A percentile compares a stretch with the other conserved stretches of the same genome.
phyloP scores from a whole-genome alignment of 2,888 invertebrate species.

The Bellardia pandia region DNA sequence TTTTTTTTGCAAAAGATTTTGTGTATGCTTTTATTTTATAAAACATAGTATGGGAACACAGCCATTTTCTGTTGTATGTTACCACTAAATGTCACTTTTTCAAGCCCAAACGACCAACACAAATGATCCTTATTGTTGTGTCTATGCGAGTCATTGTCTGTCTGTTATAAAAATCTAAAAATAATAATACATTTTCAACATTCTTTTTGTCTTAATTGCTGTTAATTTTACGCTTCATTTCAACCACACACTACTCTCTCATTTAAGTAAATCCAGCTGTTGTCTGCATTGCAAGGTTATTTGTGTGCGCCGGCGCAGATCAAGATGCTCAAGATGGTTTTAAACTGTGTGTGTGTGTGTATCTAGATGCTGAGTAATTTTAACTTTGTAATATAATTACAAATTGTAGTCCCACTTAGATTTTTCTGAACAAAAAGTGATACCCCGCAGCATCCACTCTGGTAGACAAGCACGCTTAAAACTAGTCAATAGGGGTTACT shows the following conservation, averaged over 20 bases:
- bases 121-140: constrained; percentile 34
- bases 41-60: not conserved
- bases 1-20: not conserved
- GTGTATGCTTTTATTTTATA: not conserved
- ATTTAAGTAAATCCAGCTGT: constrained; percentile 40
- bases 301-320: constrained; percentile 45
- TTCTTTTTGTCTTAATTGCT: constrained; percentile 46
- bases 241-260: not conserved
- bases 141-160: constrained; percentile 41
- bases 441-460: too few species aligned
- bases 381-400: not conserved
- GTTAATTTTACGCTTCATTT: constrained; percentile 42
- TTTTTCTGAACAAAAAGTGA: not conserved
- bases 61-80: not conserved
- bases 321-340: constrained; percentile 28
- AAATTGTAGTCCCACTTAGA: not conserved
- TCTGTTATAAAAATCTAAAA: not conserved
- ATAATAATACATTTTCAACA: constrained; percentile 17
- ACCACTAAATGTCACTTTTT: not conserved
- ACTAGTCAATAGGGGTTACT: too few species aligned
- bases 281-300: constrained; percentile 4
- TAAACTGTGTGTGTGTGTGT: not conserved
- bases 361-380: not conserved
- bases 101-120: not conserved
- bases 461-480: not conserved